Evolutionary conservation across 2,888 invertebrate genomes (phyloP), one percentile per base, ranked within the genome.

Genomic region (Polymixis flavicincta): DNA sequence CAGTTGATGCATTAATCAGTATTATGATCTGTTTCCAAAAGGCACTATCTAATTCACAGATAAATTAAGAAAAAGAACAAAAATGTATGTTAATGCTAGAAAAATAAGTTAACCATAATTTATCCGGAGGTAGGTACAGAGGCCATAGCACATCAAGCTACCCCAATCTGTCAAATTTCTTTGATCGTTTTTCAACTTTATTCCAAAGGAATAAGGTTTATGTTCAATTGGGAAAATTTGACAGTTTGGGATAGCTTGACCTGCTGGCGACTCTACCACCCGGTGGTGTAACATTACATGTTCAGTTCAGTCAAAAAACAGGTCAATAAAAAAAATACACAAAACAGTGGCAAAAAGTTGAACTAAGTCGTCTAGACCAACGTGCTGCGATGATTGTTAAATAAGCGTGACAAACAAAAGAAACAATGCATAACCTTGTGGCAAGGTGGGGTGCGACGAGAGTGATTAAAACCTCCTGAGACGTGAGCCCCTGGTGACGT

Each of bases 371-470:
- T 64, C 37, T 17, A 48, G 17, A 63, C 37, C 37, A 25, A 76
- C 65, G 74, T 72, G 76, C 63, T 65, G 50, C 73, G 55, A 73
- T 78, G 78, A 80, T 83, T 85, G 80, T 74, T 80, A 79, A 89
- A 85, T 67, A 85, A 87, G 81, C 76, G 70, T 52, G 70, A 67
- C 66, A 89, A 75, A 89, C 88, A 89, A 89, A 89, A 86, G 75
- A 85, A 89, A 90, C 87, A 89, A 89, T 88, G 88, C 75, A 73
- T 90, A 90, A 92, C 92, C 92, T 93, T 92, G 84, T 83, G 74
- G 84, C 72, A 89, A 77, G 86, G 85, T 72, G 88, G 74, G 84
- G 90, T 85, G 89, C 83, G 84, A 83, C 75, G 81, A 83, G 78
- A 82, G 85, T 89, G 87, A 89, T 89, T 88, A 89, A 84, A 84